Evolutionary conservation across 2,888 invertebrate species (phyloP).

Genomic region (Seira ritae): DNA sequence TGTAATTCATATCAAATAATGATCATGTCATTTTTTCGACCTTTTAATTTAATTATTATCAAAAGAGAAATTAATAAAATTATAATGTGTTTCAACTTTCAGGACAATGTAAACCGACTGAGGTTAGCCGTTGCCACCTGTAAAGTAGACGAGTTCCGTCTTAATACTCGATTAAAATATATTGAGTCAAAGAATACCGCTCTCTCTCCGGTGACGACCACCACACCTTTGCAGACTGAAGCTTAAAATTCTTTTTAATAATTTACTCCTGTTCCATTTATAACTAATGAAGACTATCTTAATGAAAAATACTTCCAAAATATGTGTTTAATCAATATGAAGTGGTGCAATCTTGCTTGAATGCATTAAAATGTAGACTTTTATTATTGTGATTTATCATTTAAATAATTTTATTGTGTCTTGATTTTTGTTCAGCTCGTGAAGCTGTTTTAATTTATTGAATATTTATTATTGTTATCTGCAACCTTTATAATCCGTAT

Average conservation of each 20-base stretch:
- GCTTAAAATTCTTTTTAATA: slow-evolving; percentile 22
- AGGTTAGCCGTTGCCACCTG: slow-evolving; percentile 63
- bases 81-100: slow-evolving; percentile 3
- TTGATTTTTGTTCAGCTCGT: too few species aligned
- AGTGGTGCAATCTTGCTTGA: too few species aligned
- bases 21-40: neutral
- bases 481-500: too few species aligned
- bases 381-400: too few species aligned
- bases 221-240: slow-evolving; percentile 65
- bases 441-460: too few species aligned
- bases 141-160: slow-evolving; percentile 69
- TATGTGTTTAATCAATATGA: too few species aligned
- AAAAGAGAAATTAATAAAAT: neutral
- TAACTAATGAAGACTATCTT: too few species aligned
- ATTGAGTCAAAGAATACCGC: slow-evolving; percentile 65
- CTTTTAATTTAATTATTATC: slow-evolving; percentile 10
- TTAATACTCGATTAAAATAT: slow-evolving; percentile 70
- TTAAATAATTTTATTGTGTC: too few species aligned
- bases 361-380: too few species aligned
- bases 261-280: too few species aligned
- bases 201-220: slow-evolving; percentile 66
- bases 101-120: slow-evolving; percentile 70
- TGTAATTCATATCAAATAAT: neutral
- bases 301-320: too few species aligned
- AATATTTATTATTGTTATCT: too few species aligned